Evolutionary conservation across 2,113 vertebrate genomes (phyloP).

Genomic region (Capreolus pygargus): DNA sequence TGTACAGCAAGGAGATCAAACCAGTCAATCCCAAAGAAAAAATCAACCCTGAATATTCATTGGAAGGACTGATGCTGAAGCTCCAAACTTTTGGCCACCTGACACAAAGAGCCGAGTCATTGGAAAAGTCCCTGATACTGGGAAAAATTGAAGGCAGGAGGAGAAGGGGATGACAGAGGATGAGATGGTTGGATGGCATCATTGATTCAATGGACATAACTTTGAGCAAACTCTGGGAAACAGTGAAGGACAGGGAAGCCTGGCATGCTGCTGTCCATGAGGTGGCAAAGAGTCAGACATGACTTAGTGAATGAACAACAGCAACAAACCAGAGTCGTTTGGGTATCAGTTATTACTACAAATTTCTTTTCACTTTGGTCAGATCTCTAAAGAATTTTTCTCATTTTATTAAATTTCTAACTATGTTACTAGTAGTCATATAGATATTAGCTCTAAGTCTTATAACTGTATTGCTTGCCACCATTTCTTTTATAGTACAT

Average conservation of each 20-base stretch:
- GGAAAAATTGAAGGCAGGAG: not conserved
- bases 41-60: not conserved
- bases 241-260: not conserved
- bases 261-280: not conserved
- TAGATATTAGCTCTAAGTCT: not conserved
- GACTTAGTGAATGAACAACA: not conserved
- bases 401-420: constrained; percentile 22
- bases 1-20: not conserved
- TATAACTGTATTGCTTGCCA: not conserved
- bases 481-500: not conserved
- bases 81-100: not conserved
- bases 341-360: not conserved
- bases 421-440: not conserved
- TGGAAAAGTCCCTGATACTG: not conserved
- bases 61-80: not conserved
- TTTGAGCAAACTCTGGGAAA: not conserved
- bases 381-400: not conserved
- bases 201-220: not conserved
- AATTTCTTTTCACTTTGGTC: not conserved
- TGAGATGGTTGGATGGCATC: not conserved
- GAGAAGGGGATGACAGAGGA: not conserved
- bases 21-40: not conserved
- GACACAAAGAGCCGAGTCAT: rapidly evolving
- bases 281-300: not conserved
- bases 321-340: not conserved